Evolutionary conservation across 53 echinoderm and acorn worm genomes (phyloP), one percentile per base, ranked within the genome.

Genomic region (Patiria pectinifera): DNA sequence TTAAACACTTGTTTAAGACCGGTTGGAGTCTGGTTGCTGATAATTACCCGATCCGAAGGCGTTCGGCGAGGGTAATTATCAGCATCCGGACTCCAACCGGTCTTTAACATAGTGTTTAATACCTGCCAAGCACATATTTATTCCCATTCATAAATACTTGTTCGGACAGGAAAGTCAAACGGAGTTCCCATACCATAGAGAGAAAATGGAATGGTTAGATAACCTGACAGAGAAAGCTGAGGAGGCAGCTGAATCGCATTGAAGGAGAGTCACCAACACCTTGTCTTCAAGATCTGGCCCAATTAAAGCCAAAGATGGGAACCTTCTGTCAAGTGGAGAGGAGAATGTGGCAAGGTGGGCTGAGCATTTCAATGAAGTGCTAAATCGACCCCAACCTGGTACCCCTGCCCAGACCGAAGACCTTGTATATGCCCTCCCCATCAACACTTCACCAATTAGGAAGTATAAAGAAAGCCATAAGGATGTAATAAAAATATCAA

Each of bases 211-310:
- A 18, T 80, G 80, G 48, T 19, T 80, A 53, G 53, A 53, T 53
- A 53, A 53, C 53, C 53, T 6, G 53, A 53, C 53, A 53, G 53
- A 53, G 53, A 53, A 53, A 8, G 53, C 53, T 8, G 53, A 53
- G 53, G 53, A 53, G 53, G 8, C 53, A 53, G 53, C 8, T 84
- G 35, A 2, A 84, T 49, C 59, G 84, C 53, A 84, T 84, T 61
- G 84, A 13, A 84, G 59, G 84, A 84, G 45, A 66, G 45, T 84
- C 84, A 84, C 84, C 84, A 84, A 6, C 84, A 61, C 62, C 24
- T 59, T 18, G 12, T 84, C 84, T 84, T 63, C 80, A 43, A 80
- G 80, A 80, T 80, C 80, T 18, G 80, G 80, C 80, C 80, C 80
- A 45, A 48, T 2, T 46, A 80, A 53, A 53, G 53, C 53, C 53